Base-by-base conservation (phyloP, 2,113 vertebrate genomes). In the Monopterus albus region DNA sequence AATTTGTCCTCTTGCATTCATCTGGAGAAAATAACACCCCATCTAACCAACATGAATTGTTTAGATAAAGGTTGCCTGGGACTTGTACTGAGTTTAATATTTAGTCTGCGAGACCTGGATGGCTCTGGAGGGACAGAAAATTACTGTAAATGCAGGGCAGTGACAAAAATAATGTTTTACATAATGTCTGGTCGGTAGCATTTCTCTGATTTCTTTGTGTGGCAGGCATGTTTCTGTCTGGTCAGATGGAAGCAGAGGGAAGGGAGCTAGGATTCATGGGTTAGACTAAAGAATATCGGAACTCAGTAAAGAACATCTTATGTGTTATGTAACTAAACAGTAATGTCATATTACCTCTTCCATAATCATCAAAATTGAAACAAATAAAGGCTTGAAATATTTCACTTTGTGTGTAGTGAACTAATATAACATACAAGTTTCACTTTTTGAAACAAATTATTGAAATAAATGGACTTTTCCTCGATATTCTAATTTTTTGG, bases 11-110 rank as follows among this genome's bases (percentile, higher is more conserved):
- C 56, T 61, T 47, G 49, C 53, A 29, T 74, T 70, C 77, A 70
- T 84, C 75, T 79, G 75, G 84, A 81, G 42, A 53, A 69, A 74
- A 84, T 61, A 72, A 61, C 67, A 66, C 66, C 57, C 74, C 70
- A 59, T 63, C 59, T 28, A 42, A 70, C n/a, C n/a, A n/a, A n/a
- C n/a, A n/a, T n/a, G n/a, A n/a, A n/a, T n/a, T n/a, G 62, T 65
- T 72, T 25, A 33, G 28, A 65, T 78, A 51, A 69, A 42, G 39
- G 28, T 66, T 62, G 6, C 36, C 56, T 67, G 65, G 35, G 66
- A 55, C 20, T 25, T 49, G 2, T n/a, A 1, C 57, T 33, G 23
- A 11, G 21, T 68, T 59, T 56, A 33, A 14, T 26, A 51, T 64
- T 62, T 42, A 53, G 26, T 55, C 29, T 60, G 36, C 63, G n/a